Conservation (phyloP, 2,797 vertebrate species). For the Lepidocolaptes lacrymiger region DNA sequence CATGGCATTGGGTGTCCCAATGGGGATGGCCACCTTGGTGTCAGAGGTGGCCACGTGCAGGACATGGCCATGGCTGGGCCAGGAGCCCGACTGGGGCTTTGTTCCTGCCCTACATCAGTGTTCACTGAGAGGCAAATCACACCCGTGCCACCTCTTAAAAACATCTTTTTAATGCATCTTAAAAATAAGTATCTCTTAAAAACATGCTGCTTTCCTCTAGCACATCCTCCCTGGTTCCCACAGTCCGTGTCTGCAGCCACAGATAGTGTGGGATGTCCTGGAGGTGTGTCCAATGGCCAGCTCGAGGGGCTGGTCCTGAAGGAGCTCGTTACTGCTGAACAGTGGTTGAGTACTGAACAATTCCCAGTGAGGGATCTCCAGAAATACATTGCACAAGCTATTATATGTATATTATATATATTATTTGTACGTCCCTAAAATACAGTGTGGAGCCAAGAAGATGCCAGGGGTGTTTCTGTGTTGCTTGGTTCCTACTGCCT, state of each 20-base stretch:
- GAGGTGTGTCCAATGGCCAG: background rate
- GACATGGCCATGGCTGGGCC: accelerated
- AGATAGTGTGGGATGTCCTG: too few relatives aligned
- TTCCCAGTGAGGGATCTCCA: background rate
- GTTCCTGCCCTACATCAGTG: background rate
- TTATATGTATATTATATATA: background rate
- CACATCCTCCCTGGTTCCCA: background rate
- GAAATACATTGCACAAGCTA: background rate
- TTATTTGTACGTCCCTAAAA: background rate
- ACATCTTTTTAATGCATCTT: background rate
- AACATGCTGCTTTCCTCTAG: background rate
- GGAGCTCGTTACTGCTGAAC: background rate
- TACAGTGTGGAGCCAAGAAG: accelerated
- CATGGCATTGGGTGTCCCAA: accelerated
- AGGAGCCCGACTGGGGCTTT: background rate
- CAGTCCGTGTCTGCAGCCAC: accelerated
- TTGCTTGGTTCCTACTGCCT: background rate
- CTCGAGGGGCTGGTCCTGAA: background rate
- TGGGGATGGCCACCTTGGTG: accelerated
- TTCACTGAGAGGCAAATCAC: background rate
- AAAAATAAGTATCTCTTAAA: background rate
- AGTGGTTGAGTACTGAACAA: background rate
- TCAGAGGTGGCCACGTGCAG: background rate
- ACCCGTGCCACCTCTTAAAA: background rate
- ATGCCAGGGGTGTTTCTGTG: background rate